Evolutionary conservation across 2,888 invertebrate species (phyloP).

Genomic region (Cephonodes hylas): DNA sequence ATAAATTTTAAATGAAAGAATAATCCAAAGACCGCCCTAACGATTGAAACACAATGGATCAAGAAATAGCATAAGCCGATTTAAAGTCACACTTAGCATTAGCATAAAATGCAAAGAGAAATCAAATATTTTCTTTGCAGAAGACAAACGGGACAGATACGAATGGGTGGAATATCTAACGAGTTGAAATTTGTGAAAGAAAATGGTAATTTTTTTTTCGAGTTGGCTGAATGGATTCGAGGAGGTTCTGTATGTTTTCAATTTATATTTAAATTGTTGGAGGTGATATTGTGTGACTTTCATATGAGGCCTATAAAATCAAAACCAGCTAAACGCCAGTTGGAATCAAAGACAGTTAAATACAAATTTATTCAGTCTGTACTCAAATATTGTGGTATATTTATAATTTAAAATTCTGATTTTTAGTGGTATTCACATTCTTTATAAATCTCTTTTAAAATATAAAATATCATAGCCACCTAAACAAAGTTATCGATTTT

Average conservation of each 20-base stretch:
- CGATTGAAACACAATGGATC: conserved; percentile 14
- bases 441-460: no score
- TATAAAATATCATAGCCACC: no score
- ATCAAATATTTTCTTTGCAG: conserved; percentile 26
- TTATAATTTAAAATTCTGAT: no score
- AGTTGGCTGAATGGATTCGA: background rate
- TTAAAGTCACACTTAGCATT: conserved; percentile 21
- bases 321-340: no score
- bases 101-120: conserved; percentile 22
- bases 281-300: no score
- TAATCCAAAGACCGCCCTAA: background rate
- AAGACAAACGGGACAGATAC: conserved; percentile 33
- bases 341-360: no score
- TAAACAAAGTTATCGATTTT: no score
- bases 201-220: conserved; percentile 7
- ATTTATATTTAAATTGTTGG: no score
- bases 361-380: no score
- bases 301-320: no score
- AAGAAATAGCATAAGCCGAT: conserved; percentile 20
- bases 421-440: no score
- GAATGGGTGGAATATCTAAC: conserved; percentile 27
- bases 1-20: background rate
- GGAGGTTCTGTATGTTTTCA: background rate
- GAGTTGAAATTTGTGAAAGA: conserved; percentile 27
- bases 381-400: no score